Evolutionary conservation across 2,113 vertebrate genomes (phyloP).

Genomic region (Calidris pygmaea): DNA sequence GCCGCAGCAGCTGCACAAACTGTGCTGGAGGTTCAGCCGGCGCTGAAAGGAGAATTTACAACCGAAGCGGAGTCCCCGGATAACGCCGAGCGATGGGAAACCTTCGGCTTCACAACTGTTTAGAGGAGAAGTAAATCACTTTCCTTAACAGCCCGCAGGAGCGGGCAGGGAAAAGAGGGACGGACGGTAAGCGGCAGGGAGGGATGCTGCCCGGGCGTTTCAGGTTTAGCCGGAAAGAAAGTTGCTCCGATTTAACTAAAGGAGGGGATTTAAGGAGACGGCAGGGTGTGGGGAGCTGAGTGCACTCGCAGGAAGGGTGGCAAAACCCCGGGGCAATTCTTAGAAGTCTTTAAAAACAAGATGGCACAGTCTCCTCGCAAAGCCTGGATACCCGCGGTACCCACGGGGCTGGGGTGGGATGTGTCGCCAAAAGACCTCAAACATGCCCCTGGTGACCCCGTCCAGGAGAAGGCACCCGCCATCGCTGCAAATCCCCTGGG

Average conservation of each 20-base stretch:
- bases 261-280: neutral
- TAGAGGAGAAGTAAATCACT: neutral
- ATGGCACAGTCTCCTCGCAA: neutral
- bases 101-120: neutral
- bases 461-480: neutral
- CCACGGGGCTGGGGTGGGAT: accelerated
- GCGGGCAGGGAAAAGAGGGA: neutral
- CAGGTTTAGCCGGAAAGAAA: conserved; percentile 19
- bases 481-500: accelerated
- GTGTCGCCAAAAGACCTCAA: neutral
- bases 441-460: neutral
- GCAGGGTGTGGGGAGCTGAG: neutral
- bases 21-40: neutral
- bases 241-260: neutral
- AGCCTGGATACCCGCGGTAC: neutral
- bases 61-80: accelerated
- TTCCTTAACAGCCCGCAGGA: accelerated
- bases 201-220: neutral
- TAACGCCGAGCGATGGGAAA: neutral
- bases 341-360: neutral
- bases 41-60: neutral
- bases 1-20: neutral
- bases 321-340: neutral
- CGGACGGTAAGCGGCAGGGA: neutral
- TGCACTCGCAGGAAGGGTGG: neutral